These are phyloP conservation scores for Apostichopus californicus DNA, from an alignment of 35 echinoderm and acorn worm genomes.

Conservation along the genomic window DNA sequence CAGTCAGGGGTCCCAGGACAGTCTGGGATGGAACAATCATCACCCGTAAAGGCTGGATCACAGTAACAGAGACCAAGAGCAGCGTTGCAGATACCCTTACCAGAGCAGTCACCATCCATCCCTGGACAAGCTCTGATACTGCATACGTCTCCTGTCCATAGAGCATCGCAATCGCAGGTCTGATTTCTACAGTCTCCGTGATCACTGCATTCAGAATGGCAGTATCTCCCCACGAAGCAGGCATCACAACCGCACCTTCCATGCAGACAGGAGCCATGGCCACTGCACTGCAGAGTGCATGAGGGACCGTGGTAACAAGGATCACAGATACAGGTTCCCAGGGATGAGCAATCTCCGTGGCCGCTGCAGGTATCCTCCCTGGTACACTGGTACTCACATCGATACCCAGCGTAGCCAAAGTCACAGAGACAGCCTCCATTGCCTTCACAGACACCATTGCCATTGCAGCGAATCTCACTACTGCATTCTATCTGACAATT, in stretches of 20 bases:
- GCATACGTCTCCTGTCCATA: constrained; percentile 77
- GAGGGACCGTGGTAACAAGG: constrained; percentile 69
- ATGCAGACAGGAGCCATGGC: constrained; percentile 56
- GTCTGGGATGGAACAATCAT: constrained; percentile 81
- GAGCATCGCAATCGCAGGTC: constrained; percentile 63
- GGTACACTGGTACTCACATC: constrained; percentile 80
- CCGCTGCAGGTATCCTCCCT: constrained; percentile 69
- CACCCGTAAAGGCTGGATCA: constrained; percentile 57
- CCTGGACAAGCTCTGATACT: constrained; percentile 63
- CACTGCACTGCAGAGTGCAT: constrained; percentile 70
- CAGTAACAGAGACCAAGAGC: constrained; percentile 76
- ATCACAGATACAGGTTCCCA: constrained; percentile 76
- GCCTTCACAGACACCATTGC: constrained; percentile 63
- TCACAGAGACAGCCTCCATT: constrained; percentile 76
- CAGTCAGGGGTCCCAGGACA: constrained; percentile 85
- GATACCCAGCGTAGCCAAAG: constrained; percentile 76
- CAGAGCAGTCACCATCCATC: constrained; percentile 71
- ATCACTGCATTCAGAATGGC: constrained; percentile 73
- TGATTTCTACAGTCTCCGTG: constrained; percentile 55
- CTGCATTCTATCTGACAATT: constrained; percentile 78
- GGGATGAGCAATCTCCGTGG: constrained; percentile 69
- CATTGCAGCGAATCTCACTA: constrained; percentile 59
- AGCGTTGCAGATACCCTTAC: constrained; percentile 64
- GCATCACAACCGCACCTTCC: constrained; percentile 75
- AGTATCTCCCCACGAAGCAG: constrained; percentile 75